Evolutionary conservation across 1,140 invertebrate species (phyloP).

Genomic region (Drosophila sp.): DNA sequence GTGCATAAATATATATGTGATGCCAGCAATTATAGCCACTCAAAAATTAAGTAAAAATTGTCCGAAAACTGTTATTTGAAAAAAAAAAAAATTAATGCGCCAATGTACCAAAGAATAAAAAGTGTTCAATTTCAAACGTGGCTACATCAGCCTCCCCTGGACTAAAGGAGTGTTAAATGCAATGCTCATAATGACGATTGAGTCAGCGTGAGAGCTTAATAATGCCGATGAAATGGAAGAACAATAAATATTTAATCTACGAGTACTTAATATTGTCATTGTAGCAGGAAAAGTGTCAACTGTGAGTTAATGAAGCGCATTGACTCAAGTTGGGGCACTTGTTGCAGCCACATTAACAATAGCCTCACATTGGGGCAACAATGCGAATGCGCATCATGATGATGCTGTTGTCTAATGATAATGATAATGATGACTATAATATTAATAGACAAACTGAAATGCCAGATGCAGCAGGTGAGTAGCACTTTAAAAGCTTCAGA

Average conservation of each 20-base stretch:
- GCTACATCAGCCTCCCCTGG: no score
- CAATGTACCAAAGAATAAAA: no score
- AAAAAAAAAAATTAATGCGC: no score
- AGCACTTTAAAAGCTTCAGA: conserved; percentile 72
- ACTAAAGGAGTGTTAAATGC: conserved; percentile 16
- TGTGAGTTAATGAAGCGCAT: conserved; percentile 65
- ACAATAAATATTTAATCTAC: conserved; percentile 42
- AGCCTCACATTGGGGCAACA: conserved; percentile 26
- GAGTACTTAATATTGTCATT: conserved; percentile 28
- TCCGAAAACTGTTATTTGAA: no score
- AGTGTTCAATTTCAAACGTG: no score
- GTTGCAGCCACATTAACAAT: conserved; percentile 43
- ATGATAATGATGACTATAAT: conserved; percentile 46
- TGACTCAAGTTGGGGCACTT: conserved; percentile 46
- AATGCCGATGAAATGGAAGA: conserved; percentile 29
- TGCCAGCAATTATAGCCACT: no score
- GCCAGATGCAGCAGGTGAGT: conserved; percentile 64
- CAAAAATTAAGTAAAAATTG: no score
- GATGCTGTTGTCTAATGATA: conserved; percentile 30
- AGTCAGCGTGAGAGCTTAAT: conserved; percentile 8
- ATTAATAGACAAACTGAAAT: conserved; percentile 48
- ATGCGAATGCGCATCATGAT: conserved; percentile 56
- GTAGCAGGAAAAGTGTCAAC: conserved; percentile 53
- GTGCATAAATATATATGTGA: no score
- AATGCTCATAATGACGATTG: background rate